These are phyloP conservation scores for Steatornis caripensis DNA, from an alignment of 2,113 vertebrate species.

Conservation along the genomic window DNA sequence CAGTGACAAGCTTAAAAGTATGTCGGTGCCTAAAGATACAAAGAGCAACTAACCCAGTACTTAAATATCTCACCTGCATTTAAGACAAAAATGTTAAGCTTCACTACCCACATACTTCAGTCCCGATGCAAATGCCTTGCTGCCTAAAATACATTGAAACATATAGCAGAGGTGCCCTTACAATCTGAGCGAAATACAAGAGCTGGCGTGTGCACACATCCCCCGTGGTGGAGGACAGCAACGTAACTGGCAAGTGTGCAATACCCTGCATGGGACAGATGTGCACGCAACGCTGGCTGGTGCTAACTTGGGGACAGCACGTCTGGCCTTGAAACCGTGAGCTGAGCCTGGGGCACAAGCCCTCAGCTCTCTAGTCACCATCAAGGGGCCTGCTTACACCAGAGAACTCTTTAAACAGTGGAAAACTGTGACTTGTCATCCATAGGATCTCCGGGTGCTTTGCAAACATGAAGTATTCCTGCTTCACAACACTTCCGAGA, in stretches of 20 bases:
- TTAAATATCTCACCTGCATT: neutral
- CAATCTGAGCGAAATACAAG: neutral
- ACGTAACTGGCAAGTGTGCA: neutral
- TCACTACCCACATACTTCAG: neutral
- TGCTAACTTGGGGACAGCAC: neutral
- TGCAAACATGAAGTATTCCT: neutral
- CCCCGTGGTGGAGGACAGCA: neutral
- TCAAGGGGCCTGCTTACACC: neutral
- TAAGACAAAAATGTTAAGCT: neutral
- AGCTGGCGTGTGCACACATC: neutral
- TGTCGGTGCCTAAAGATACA: neutral
- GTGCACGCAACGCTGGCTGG: neutral
- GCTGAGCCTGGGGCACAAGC: neutral
- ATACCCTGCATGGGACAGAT: neutral
- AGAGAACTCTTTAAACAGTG: neutral
- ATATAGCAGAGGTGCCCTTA: neutral
- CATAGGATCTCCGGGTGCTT: neutral
- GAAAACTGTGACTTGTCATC: neutral
- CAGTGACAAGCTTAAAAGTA: neutral
- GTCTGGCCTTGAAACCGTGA: neutral
- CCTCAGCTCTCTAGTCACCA: neutral
- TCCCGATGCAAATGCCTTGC: neutral
- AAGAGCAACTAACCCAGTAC: neutral
- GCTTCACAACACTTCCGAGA: neutral
- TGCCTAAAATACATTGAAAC: neutral